Percentiles rank a stretch among this genome's conserved stretches.
phyloP scores from a whole-genome alignment of 92 coral and sea anemone species.

The Palythoa grandis region DNA sequence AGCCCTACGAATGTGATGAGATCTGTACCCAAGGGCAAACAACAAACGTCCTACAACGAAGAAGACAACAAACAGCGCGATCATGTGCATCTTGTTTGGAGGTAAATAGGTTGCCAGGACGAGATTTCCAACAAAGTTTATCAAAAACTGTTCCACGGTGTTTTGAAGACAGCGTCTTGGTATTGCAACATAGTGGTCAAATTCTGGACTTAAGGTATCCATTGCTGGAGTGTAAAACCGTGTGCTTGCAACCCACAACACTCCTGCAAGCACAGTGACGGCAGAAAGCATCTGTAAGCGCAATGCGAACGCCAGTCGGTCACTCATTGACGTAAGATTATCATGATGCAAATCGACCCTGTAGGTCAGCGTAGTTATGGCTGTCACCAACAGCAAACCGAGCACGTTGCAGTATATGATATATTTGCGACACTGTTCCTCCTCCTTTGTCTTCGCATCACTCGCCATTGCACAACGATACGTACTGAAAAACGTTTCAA shows the following conservation, averaged over 20 bases:
- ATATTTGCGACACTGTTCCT: neutral
- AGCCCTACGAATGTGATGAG: constrained; percentile 39
- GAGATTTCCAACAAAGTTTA: constrained; percentile 54
- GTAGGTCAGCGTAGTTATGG: neutral
- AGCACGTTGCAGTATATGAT: constrained; percentile 16
- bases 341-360: neutral
- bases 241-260: constrained; percentile 47
- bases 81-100: constrained; percentile 49
- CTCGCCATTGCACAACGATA: constrained; percentile 11
- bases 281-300: constrained; percentile 43
- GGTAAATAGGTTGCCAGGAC: constrained; percentile 59
- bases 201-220: constrained; percentile 50
- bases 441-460: constrained; percentile 2
- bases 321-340: constrained; percentile 2
- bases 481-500: no score
- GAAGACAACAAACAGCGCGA: constrained; percentile 50
- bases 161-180: constrained; percentile 56
- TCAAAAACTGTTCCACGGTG: constrained; percentile 69
- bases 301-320: constrained; percentile 3
- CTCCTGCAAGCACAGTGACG: constrained; percentile 53
- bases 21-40: constrained; percentile 58
- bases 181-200: constrained; percentile 36
- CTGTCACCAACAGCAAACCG: neutral
- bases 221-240: constrained; percentile 61
- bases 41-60: constrained; percentile 54